Evolutionary conservation across 1,140 invertebrate species (phyloP), one percentile per base, ranked within the genome.

Genomic region (Trichonephila inaurata): DNA sequence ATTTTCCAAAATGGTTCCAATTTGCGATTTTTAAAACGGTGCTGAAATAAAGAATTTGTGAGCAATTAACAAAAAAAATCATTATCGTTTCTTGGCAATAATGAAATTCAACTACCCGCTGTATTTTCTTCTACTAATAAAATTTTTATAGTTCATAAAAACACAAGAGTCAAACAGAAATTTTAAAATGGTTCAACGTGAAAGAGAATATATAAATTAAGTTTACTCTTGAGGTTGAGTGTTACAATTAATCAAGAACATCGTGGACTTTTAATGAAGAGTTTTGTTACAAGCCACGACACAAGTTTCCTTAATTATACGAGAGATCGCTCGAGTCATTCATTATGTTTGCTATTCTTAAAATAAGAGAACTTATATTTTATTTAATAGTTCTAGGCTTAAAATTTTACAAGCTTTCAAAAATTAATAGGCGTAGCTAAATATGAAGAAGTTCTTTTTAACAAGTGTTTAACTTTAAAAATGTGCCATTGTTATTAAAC

Each of bases 131-230:
- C 33, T 6, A 77, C 28, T 33, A 77, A 77, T 77, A 18, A 77
- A 77, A 77, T 77, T 77, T 77, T 77, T 77, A 77, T 77, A 40
- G 14, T 77, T 77, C 72, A 77, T 77, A 77, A 77, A 77, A 40
- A 28, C 72, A 40, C 72, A 18, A 33, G 28, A 18, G 2, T 33
- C 14, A 19, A 19, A 77, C 33, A 40, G 33, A 69, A 24, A 69
- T 69, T 64, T 64, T 28, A 28, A 77, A 77, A 77, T 18, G 72
- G 24, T 12, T 77, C 16, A 33, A 77, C 24, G 28, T 77, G 33
- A 77, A 40, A 40, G 24, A 77, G 28, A 19, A 77, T 77, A 40
- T 40, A 40, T 77, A 77, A 77, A 77, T 77, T 33, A 77, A 77
- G 72, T 28, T 77, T 40, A 77, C 72, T 77, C 72, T 77, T 77